Conservation (phyloP, 2,113 vertebrate genomes). For the Progne subis region DNA sequence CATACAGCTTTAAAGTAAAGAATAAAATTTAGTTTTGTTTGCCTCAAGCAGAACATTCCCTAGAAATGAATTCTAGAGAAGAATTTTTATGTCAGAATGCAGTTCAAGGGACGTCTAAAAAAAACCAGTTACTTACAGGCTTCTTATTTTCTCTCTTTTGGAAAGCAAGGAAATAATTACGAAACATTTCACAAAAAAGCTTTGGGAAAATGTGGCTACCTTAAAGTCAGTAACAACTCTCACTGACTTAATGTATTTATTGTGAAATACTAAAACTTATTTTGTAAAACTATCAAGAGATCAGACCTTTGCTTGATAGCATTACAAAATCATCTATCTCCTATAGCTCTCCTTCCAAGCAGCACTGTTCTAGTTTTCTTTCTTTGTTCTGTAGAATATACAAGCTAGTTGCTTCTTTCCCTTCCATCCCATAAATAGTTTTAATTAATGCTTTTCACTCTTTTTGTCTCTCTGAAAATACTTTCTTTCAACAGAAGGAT, state of each 20-base stretch:
- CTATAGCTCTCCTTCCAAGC: background rate
- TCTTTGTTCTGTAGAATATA: background rate
- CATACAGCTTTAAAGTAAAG: slow-evolving; percentile 83
- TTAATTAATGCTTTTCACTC: background rate
- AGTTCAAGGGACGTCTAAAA: background rate
- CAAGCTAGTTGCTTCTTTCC: background rate
- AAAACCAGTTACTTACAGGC: background rate
- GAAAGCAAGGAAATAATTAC: background rate
- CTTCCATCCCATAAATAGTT: background rate
- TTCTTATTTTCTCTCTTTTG: background rate
- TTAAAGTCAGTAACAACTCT: background rate
- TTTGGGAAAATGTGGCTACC: background rate
- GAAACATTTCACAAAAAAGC: background rate
- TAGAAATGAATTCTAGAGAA: background rate
- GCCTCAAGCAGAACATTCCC: background rate
- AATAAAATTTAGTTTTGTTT: background rate
- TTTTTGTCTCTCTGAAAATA: background rate
- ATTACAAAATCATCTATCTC: background rate
- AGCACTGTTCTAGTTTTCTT: background rate
- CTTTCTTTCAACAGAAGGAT: background rate
- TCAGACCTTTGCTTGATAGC: rapidly evolving
- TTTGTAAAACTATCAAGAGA: background rate
- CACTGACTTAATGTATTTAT: background rate
- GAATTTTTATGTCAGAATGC: background rate
- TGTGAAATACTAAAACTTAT: background rate